These are phyloP conservation scores for Sebastes fasciatus DNA, from an alignment of 2,113 vertebrate genomes.

Conservation along the genomic window DNA sequence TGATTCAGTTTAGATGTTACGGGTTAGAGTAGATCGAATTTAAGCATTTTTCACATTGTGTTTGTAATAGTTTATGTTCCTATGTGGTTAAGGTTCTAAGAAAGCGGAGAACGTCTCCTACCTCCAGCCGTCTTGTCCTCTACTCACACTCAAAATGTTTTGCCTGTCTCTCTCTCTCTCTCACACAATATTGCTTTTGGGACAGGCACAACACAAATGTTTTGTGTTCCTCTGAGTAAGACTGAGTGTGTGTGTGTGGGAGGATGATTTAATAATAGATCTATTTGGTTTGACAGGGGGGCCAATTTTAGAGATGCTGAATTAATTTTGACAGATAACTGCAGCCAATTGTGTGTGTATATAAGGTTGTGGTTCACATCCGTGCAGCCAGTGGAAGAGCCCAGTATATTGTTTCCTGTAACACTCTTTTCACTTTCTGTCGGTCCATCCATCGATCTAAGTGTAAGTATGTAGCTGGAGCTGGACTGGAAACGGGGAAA, in stretches of 20 bases:
- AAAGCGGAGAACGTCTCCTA: neutral
- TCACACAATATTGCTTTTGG: conserved; percentile 41
- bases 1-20: neutral
- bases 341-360: neutral
- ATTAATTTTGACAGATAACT: conserved; percentile 5
- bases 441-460: neutral
- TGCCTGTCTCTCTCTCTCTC: neutral
- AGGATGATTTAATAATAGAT: conserved; percentile 16
- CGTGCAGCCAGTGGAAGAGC: neutral
- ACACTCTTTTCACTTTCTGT: neutral
- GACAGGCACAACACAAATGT: conserved; percentile 47
- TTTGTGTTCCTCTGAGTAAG: conserved; percentile 40
- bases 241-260: neutral
- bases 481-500: neutral
- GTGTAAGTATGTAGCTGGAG: neutral
- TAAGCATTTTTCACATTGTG: neutral
- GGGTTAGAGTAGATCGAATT: neutral
- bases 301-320: conserved; percentile 6
- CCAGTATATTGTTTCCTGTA: neutral
- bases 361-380: neutral
- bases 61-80: conserved; percentile 39
- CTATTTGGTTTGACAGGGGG: neutral
- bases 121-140: conserved; percentile 19
- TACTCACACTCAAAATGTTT: neutral
- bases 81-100: conserved; percentile 3